Evolutionary conservation across 2,797 vertebrate species (phyloP).

Genomic region (Ibycter americanus): DNA sequence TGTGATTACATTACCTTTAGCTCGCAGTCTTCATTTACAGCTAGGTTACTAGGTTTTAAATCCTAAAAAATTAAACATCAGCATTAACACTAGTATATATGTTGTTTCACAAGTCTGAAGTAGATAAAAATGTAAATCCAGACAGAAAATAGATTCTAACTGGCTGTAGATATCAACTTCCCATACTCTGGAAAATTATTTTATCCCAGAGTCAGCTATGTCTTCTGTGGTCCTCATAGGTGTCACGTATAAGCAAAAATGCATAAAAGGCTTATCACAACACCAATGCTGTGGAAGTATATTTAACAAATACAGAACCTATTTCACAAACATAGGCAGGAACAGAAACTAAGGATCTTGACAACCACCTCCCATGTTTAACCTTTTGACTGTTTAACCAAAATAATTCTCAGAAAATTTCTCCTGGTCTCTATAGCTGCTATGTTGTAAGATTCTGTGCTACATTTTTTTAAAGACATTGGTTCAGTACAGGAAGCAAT

Average conservation of each 20-base stretch:
- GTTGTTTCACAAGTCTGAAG: background rate
- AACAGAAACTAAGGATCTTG: background rate
- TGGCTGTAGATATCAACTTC: background rate
- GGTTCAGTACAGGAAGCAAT: background rate
- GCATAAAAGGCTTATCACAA: background rate
- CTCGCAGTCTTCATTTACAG: slow-evolving; percentile 98
- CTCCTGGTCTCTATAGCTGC: background rate
- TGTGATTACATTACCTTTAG: slow-evolving; percentile 84
- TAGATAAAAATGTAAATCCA: background rate
- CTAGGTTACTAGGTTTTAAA: slow-evolving; percentile 97
- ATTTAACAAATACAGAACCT: background rate
- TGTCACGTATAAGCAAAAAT: background rate
- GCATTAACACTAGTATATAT: background rate
- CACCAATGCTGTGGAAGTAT: background rate
- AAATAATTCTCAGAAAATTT: background rate
- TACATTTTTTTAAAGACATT: background rate
- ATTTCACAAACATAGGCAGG: background rate
- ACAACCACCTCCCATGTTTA: background rate
- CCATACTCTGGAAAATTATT: background rate
- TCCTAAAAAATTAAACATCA: slow-evolving; percentile 80
- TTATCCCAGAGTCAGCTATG: background rate
- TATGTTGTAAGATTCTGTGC: background rate
- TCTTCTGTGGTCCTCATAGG: background rate
- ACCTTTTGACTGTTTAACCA: background rate
- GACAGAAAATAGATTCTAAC: background rate